Evolutionary conservation across 2,113 vertebrate genomes (phyloP).

Genomic region (Semicossyphus pulcher): DNA sequence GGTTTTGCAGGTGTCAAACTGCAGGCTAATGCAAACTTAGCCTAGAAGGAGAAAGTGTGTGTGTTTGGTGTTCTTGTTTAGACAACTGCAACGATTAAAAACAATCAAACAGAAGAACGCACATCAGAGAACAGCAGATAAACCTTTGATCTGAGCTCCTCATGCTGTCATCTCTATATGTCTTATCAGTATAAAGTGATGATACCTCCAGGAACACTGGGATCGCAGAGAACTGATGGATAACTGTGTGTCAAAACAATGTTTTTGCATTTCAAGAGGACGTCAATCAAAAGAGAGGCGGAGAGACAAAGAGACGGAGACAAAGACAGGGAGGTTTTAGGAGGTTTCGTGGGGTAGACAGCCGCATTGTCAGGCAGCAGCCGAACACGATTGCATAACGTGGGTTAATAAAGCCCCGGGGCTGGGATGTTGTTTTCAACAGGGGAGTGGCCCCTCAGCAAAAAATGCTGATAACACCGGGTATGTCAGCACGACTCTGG

Average conservation of each 20-base stretch:
- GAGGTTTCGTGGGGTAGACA: slow-evolving; percentile 48
- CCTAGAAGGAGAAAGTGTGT: not conserved
- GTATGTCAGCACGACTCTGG: slow-evolving; percentile 48
- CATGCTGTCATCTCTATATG: not conserved
- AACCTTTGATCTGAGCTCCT: not conserved
- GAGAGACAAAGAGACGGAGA: slow-evolving; percentile 23
- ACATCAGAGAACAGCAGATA: not conserved
- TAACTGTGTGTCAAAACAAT: not conserved
- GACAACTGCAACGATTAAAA: not conserved
- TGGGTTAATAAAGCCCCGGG: slow-evolving; percentile 60
- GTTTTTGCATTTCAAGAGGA: slow-evolving; percentile 8
- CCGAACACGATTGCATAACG: slow-evolving; percentile 59
- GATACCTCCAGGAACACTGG: not conserved
- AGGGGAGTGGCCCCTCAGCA: slow-evolving; percentile 58
- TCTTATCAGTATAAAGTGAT: not conserved
- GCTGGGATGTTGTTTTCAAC: slow-evolving; percentile 60
- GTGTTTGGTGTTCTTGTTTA: not conserved
- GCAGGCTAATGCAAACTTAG: not conserved
- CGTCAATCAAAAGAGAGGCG: not conserved
- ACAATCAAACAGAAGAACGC: not conserved
- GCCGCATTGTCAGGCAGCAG: slow-evolving; percentile 55
- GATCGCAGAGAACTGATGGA: not conserved
- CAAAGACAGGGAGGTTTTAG: slow-evolving; percentile 38
- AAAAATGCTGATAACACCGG: slow-evolving; percentile 72
- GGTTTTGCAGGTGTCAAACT: no score